Evolutionary conservation across 2,888 invertebrate genomes (phyloP).

Genomic region (Agonopterix heracliana): DNA sequence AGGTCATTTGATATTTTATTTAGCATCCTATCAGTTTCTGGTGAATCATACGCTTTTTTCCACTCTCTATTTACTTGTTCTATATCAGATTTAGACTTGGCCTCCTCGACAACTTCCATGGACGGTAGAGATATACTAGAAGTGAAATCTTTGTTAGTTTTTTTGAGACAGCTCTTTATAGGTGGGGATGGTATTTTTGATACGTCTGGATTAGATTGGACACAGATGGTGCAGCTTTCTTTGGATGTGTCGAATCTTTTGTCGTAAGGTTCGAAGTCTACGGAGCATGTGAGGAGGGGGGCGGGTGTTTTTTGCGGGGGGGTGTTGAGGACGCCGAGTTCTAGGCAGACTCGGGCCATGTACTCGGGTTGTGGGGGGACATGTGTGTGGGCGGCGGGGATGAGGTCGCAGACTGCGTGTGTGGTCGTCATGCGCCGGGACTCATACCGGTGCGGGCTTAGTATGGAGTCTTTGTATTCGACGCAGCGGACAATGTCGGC

Average conservation of each 20-base stretch:
- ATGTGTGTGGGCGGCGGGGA: conserved; percentile 34
- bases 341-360: conserved; percentile 73
- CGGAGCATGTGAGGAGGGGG: conserved; percentile 47
- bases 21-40: conserved; percentile 79
- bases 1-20: conserved; percentile 89
- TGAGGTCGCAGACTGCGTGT: conserved; percentile 60
- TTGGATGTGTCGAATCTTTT: conserved; percentile 46
- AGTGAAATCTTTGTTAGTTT: conserved; percentile 40
- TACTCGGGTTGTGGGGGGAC: conserved; percentile 34
- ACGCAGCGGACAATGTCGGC: conserved; percentile 70
- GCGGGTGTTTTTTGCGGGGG: conserved; percentile 23
- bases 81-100: conserved; percentile 45
- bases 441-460: conserved; percentile 40
- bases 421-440: conserved; percentile 29
- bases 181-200: conserved; percentile 56
- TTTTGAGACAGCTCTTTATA: conserved; percentile 67
- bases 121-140: conserved; percentile 58
- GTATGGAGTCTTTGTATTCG: conserved; percentile 50
- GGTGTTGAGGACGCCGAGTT: conserved; percentile 60
- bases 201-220: conserved; percentile 58
- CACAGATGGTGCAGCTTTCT: conserved; percentile 59
- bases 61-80: conserved; percentile 57
- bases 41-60: conserved; percentile 54
- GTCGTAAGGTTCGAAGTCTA: conserved; percentile 54
- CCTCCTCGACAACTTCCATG: conserved; percentile 40